A percentile compares a stretch with the other conserved stretches of the same genome.
Conservation (phyloP, 2,113 vertebrate genomes). For the Coreoperca whiteheadi region DNA sequence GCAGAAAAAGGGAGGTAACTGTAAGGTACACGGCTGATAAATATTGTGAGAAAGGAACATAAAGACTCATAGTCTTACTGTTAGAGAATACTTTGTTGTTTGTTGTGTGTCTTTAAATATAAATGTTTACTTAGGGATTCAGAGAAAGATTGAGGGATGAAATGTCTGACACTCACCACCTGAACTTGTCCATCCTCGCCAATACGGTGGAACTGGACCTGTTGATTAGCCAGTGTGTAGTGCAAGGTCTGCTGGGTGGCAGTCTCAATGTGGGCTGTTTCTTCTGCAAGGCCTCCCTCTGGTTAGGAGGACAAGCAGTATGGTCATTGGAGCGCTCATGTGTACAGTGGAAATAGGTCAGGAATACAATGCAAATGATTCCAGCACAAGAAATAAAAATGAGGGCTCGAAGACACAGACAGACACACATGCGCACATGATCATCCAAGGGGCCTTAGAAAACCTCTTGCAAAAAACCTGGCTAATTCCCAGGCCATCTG, state of each 20-base stretch:
- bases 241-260: constrained; percentile 93
- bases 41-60: neutral
- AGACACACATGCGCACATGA: constrained; percentile 23
- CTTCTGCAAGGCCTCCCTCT: constrained; percentile 79
- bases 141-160: neutral
- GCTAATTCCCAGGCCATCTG: constrained; percentile 61
- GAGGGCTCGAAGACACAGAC: constrained; percentile 3
- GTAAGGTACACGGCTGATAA: neutral
- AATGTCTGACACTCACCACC: constrained; percentile 89
- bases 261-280: constrained; percentile 86
- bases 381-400: neutral
- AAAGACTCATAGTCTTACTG: too few relatives aligned
- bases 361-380: neutral
- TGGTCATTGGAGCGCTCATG: neutral
- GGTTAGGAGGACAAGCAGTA: constrained; percentile 44
- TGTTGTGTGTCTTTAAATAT: neutral
- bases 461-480: constrained; percentile 34
- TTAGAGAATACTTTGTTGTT: neutral
- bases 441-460: constrained; percentile 16
- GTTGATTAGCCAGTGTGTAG: constrained; percentile 92
- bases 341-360: constrained; percentile 17
- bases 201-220: constrained; percentile 98
- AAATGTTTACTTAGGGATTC: neutral
- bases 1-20: neutral
- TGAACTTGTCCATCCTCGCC: constrained; percentile 98